Conservation (phyloP, 1,140 invertebrate species). For the Drosophila sulfurigaster region DNA sequence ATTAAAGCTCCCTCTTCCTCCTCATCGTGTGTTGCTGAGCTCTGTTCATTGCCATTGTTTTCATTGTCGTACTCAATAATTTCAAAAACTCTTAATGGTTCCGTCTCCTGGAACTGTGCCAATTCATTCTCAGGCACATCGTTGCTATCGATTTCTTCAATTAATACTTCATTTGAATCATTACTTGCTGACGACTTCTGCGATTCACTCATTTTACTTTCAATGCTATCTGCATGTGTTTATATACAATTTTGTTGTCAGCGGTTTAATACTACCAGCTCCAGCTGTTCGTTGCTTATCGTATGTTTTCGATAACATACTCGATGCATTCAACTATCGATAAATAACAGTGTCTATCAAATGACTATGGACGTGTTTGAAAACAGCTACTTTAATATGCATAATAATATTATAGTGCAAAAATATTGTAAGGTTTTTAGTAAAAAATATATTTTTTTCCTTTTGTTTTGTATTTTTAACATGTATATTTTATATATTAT, state of each 20-base stretch:
- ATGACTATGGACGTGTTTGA: no score
- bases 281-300: not conserved
- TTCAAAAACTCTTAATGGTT: conserved; percentile 69
- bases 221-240: not conserved
- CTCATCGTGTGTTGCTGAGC: conserved; percentile 3
- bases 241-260: not conserved
- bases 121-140: conserved; percentile 74
- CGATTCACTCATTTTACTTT: conserved; percentile 29
- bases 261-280: not conserved
- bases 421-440: no score
- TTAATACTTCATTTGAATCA: conserved; percentile 52
- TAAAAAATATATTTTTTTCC: no score
- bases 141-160: conserved; percentile 79
- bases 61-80: conserved; percentile 54
- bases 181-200: not conserved
- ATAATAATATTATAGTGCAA: no score
- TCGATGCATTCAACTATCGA: no score
- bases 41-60: not conserved
- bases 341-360: no score
- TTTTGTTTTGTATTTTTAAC: no score
- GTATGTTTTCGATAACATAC: no score
- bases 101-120: conserved; percentile 71
- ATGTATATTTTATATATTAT: no score
- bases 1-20: conserved; percentile 87
- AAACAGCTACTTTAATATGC: no score